Evolutionary conservation across 2,797 vertebrate genomes (phyloP), one percentile per base, ranked within the genome.

Genomic region (Semaprochilodus insignis): DNA sequence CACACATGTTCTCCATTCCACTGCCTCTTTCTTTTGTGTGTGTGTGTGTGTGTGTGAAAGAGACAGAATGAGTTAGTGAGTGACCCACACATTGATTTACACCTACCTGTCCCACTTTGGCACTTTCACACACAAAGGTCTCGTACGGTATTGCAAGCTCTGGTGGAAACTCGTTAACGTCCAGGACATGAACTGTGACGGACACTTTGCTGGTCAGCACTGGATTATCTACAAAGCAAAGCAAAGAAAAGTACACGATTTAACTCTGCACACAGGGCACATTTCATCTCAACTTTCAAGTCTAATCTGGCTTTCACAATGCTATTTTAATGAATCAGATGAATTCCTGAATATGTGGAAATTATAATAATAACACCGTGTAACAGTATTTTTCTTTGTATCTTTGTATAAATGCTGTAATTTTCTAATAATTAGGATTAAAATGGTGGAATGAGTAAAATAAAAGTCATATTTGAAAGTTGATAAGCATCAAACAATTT

Each of bases 131-230:
- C 54, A 99, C 97, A 78, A 96, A 96, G 83, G 96, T 97, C 89
- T 99, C 97, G 81, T 96, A 97, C 0, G 97, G 97, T 65, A 96
- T 94, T 85, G 95, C 94, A 59, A 99, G 95, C 89, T 99, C 97
- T 67, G 98, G 98, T n/a, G 97, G 96, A 93, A 98, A 99, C 93
- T 99, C 98, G 71, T 99, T 99, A 90, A 99, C 97, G 92, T 99
- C 98, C 91, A 99, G 69, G 55, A 99, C 95, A 81, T 98, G 97
- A 89, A 99, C 96, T 62, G 96, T 94, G 89, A 99, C 95, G 25
- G 96, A 95, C 87, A 99, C 96, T 87, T 96, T 96, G 84, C 96
- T 99, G 90, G 93, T 96, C 93, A 99, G 92, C 25, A 96, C 93
- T 31, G 97, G 97, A 75, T 97, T 99, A 85, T 97, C 98, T 99